Evolutionary conservation across 2,797 vertebrate species (phyloP), one percentile per base, ranked within the genome.

Genomic region (Cossypha heuglini): DNA sequence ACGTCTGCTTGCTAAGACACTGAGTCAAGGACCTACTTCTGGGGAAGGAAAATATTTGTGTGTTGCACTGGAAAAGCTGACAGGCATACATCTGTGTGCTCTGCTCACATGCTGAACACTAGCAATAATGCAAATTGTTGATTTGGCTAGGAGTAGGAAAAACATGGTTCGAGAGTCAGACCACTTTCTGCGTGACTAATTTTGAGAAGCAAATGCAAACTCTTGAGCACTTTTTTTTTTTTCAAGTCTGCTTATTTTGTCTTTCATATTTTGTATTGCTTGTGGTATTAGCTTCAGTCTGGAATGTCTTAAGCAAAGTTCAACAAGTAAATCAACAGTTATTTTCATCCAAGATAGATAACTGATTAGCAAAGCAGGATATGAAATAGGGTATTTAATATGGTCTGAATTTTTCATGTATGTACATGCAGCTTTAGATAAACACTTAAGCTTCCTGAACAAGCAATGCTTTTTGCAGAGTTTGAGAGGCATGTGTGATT

Each of bases 31-130:
- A 77, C 92, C 96, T 94, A 51, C 86, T 77, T 95, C 89, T 84
- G 74, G 93, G 96, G 90, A 96, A 97, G 96, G 96, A 98, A 98
- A 98, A 96, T 97, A 97, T 97, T 96, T 97, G 91, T 95, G 63
- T 90, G 88, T 87, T 92, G 89, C 90, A 61, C 89, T 98, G 97
- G 97, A 97, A 98, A 97, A 97, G 94, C 90, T 97, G 97, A 98
- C 94, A 90, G 81, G 58, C 40, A 35, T 91, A 81, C 87, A 94
- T 95, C 95, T 95, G 95, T 90, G 95, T 91, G 94, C 95, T 94
- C 85, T 81, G 66, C 96, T 91, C 83, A 88, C 95, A 96, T 35
- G 89, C 85, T 91, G 95, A 83, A 97, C 57, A n/a, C 66, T 55
- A 92, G 87, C 72, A 96, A 63, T 90, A 86, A 86, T 96, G 88